These are phyloP conservation scores for Gnatocerus cornutus DNA, from an alignment of 2,888 invertebrate species.

Conservation along the genomic window DNA sequence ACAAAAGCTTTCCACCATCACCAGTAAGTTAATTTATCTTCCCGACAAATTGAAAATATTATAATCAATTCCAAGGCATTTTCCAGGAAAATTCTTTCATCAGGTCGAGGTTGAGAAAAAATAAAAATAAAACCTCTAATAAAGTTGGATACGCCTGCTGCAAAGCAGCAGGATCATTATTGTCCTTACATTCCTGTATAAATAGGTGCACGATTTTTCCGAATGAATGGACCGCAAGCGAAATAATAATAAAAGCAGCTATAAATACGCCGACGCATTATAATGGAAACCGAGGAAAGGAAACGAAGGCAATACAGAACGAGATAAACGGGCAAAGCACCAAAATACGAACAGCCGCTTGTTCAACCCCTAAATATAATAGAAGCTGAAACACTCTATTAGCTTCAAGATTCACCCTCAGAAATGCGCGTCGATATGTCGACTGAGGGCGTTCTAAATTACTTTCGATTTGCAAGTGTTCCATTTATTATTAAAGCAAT, in stretches of 20 bases:
- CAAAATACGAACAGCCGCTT: conserved; percentile 28
- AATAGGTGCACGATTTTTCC: conserved; percentile 17
- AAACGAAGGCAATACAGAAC: conserved; percentile 22
- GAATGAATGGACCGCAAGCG: conserved; percentile 13
- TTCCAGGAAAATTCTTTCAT: conserved; percentile 2
- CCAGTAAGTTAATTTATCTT: conserved; percentile 9
- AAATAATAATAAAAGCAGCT: conserved; percentile 23
- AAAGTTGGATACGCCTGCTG: neutral
- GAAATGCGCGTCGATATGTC: conserved; percentile 9
- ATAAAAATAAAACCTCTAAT: conserved; percentile 7
- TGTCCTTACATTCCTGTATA: conserved; percentile 5
- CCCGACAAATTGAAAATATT: conserved; percentile 14
- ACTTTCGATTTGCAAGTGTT: conserved; percentile 32
- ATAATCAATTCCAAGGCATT: neutral
- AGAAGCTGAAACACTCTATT: conserved; percentile 31
- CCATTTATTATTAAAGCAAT: conserved; percentile 7
- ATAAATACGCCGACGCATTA: conserved; percentile 20
- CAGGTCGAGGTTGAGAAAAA: neutral
- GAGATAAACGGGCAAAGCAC: conserved; percentile 22
- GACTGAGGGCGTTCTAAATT: conserved; percentile 20
- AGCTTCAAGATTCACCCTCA: conserved; percentile 22
- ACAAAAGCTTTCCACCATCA: conserved; percentile 5
- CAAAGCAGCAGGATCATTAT: conserved; percentile 4
- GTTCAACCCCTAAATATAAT: conserved; percentile 34
- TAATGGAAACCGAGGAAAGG: conserved; percentile 26